Evolutionary conservation across 2,888 invertebrate genomes (phyloP), one percentile per base, ranked within the genome.

Genomic region (Sarcophaga caerulescens): DNA sequence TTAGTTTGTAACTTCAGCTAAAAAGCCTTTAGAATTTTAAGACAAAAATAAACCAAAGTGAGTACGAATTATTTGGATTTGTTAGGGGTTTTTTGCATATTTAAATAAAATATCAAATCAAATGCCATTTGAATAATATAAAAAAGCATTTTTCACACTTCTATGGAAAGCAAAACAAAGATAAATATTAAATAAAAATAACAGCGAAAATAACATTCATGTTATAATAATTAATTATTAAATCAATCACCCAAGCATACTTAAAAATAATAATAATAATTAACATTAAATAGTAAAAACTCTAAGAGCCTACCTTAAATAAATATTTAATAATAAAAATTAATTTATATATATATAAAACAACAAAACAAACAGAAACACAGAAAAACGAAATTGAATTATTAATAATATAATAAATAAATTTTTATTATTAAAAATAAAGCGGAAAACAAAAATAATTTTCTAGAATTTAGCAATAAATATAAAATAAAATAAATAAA

Each of bases 351-450:
- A 81, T 71, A n/a, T n/a, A n/a, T n/a, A n/a, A n/a, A n/a, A n/a
- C n/a, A n/a, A n/a, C n/a, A n/a, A n/a, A n/a, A n/a, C n/a, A 85
- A 71, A 86, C 45, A 71, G 23, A 74, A 57, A 80, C 57, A 85
- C 77, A 84, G 73, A 73, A 70, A 73, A 82, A 78, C 71, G 71
- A 87, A 85, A 85, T 81, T 82, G 75, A 84, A 71, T 74, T 71
- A 82, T 73, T 60, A 68, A 35, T 57, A 62, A 81, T 52, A 52
- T 77, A 84, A 63, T 60, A 73, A 78, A 85, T 66, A 71, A 85
- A 88, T 83, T 81, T 85, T 81, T 85, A 83, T 84, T 85, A 87
- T 85, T 77, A 85, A 71, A 75, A 75, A 75, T 35, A 35, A 35
- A 35, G 35, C 35, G 35, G 8, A 8, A 80, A 70, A 47, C 47